Percentiles rank a stretch among this genome's conserved stretches.
Conservation (phyloP, 2,113 vertebrate species). For the Oostethus manadensis region DNA sequence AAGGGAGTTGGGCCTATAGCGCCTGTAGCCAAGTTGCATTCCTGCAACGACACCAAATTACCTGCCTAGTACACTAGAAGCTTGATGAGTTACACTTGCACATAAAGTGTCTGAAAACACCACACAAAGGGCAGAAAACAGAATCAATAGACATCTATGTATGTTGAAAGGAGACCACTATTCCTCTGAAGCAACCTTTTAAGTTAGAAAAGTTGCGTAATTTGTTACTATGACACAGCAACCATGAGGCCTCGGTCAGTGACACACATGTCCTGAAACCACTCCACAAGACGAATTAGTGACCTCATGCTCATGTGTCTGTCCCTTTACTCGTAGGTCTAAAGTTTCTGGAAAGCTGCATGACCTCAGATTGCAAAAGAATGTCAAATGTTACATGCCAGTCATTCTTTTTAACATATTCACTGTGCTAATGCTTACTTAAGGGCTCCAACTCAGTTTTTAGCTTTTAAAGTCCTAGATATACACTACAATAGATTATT, state of each 20-base stretch:
- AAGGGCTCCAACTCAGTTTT: not conserved
- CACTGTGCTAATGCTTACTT: not conserved
- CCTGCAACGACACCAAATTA: slow-evolving; percentile 11
- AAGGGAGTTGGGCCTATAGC: slow-evolving; percentile 37
- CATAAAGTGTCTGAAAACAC: not conserved
- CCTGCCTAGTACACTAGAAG: slow-evolving; percentile 18
- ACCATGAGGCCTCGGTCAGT: not conserved
- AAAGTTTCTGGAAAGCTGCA: not conserved
- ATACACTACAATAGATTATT: too few relatives aligned
- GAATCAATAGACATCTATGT: not conserved
- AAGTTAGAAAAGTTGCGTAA: not conserved
- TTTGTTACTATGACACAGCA: not conserved
- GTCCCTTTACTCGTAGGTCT: not conserved
- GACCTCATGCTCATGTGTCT: slow-evolving; percentile 1
- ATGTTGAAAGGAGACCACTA: not conserved
- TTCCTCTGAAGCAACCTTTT: not conserved
- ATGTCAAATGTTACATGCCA: not conserved
- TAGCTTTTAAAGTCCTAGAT: not conserved
- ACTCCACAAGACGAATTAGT: slow-evolving; percentile 1
- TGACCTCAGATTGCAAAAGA: not conserved
- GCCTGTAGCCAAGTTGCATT: slow-evolving; percentile 17
- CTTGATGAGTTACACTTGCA: slow-evolving; percentile 2
- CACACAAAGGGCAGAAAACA: not conserved
- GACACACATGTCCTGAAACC: not conserved
- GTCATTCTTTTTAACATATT: not conserved